Evolutionary conservation across 2,888 invertebrate species (phyloP).

Genomic region (Drosophila dives): DNA sequence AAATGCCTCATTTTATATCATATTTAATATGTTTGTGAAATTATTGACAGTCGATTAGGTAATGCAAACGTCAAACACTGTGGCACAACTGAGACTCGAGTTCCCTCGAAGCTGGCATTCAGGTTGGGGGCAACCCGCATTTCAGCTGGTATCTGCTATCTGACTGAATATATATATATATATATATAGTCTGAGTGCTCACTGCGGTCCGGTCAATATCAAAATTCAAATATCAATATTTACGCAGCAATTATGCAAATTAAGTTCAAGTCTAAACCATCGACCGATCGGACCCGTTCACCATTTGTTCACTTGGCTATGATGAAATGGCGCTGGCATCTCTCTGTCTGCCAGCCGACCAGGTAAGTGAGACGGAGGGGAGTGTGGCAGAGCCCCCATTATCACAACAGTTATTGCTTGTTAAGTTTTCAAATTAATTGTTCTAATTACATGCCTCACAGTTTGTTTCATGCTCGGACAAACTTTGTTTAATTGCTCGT

Average conservation of each 20-base stretch:
- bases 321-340: conserved; percentile 70
- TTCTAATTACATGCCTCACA: conserved; percentile 68
- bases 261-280: conserved; percentile 69
- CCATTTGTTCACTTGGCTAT: conserved; percentile 43
- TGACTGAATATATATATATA: conserved; percentile 11
- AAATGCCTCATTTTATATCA: conserved; percentile 77
- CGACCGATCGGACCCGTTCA: conserved; percentile 17
- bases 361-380: not conserved
- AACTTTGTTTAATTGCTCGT: conserved; percentile 64
- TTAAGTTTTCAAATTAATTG: conserved; percentile 62
- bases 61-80: conserved; percentile 66
- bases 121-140: conserved; percentile 48
- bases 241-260: conserved; percentile 80
- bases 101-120: conserved; percentile 30
- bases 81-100: conserved; percentile 23
- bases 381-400: not conserved
- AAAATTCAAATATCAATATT: conserved; percentile 78
- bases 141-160: conserved; percentile 50
- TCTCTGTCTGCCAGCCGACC: conserved; percentile 7
- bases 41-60: conserved; percentile 78
- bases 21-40: conserved; percentile 75
- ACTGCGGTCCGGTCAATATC: conserved; percentile 68
- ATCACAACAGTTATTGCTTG: conserved; percentile 25
- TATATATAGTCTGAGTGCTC: conserved; percentile 20
- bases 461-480: conserved; percentile 24